phyloP scores from a whole-genome alignment of 1,140 invertebrate genomes.

The Magallana angulata region DNA sequence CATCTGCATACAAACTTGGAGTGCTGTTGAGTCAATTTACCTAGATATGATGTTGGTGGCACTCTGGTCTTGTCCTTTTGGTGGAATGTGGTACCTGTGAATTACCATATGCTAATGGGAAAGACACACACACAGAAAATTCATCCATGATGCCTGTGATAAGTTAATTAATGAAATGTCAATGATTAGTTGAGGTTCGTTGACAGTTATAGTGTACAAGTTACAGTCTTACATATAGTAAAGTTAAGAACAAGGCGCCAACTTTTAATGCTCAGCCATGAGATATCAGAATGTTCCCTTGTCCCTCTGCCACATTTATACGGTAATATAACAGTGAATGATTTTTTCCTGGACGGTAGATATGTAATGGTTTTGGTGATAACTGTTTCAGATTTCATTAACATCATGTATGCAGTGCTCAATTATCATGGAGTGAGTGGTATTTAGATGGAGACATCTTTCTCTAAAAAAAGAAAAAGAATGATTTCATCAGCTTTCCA shows the following conservation, averaged over 20 bases:
- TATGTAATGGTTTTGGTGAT: no score
- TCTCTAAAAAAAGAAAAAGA: no score
- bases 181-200: background rate
- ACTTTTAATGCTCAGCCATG: background rate
- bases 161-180: conserved; percentile 32
- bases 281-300: background rate
- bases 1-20: no score
- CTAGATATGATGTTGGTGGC: no score
- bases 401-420: no score
- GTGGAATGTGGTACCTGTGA: conserved; percentile 5
- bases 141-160: background rate
- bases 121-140: background rate
- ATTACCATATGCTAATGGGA: background rate
- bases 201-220: conserved; percentile 22
- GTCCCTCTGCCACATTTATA: background rate
- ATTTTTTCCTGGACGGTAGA: no score
- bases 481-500: no score
- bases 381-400: no score
- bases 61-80: no score
- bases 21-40: no score
- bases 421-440: no score
- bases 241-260: conserved; percentile 14
- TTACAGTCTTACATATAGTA: background rate
- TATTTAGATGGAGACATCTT: no score
- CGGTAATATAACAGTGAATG: background rate